Percentiles rank a stretch among this genome's conserved stretches.
These are phyloP conservation scores for Rhincodon typus DNA, from an alignment of 2,797 vertebrate genomes.

Conservation along the genomic window DNA sequence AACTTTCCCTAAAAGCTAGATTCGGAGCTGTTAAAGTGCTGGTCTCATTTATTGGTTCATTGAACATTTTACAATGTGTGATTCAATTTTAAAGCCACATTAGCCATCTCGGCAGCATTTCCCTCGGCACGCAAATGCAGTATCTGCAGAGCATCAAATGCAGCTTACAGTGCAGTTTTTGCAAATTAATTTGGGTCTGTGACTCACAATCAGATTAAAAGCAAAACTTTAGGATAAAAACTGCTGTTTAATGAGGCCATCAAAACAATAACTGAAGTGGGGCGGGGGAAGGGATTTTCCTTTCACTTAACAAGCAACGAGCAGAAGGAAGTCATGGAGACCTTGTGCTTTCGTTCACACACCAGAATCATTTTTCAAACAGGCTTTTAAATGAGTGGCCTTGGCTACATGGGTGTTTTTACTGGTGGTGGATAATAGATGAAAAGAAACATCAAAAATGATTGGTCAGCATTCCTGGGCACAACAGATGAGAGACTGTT, in stretches of 20 bases:
- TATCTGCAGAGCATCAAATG: background rate
- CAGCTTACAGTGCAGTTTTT: background rate
- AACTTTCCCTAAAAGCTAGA: background rate
- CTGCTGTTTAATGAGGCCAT: background rate
- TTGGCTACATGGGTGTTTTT: no score
- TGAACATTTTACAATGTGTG: background rate
- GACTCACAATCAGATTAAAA: background rate
- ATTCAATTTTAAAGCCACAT: background rate
- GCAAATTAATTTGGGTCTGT: background rate
- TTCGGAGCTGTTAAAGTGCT: background rate
- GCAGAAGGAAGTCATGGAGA: background rate
- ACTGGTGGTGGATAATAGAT: no score
- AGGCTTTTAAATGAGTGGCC: background rate
- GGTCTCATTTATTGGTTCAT: background rate
- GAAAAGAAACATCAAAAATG: background rate
- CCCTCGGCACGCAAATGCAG: background rate
- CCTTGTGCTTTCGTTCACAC: background rate
- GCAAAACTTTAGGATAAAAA: background rate
- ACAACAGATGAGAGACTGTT: background rate
- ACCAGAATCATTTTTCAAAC: background rate
- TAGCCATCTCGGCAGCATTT: background rate
- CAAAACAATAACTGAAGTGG: background rate
- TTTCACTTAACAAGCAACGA: no score
- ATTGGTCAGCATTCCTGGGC: background rate
- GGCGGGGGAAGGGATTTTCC: background rate